Evolutionary conservation across 2,888 invertebrate species (phyloP).

Genomic region (Branchinecta sandiegonensis): DNA sequence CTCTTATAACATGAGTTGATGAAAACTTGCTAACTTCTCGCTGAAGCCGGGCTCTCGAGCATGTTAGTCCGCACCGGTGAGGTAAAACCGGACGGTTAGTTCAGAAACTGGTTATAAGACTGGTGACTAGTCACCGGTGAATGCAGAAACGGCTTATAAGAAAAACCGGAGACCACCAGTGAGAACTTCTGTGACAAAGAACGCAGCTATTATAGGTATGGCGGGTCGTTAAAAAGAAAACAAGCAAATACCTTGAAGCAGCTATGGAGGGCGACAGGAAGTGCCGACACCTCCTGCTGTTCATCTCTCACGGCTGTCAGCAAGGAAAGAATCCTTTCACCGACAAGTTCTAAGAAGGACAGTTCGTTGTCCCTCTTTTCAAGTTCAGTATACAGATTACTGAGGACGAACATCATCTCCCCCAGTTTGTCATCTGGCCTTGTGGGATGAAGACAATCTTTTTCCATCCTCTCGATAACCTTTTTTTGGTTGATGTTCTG

Average conservation of each 20-base stretch:
- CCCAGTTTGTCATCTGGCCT: background rate
- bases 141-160: too few species aligned
- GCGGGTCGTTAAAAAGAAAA: too few species aligned
- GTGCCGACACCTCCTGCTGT: background rate
- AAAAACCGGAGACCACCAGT: too few species aligned
- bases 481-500: background rate
- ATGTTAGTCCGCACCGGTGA: too few species aligned
- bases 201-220: too few species aligned
- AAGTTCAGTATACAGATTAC: background rate
- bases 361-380: background rate
- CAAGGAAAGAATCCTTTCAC: conserved; percentile 1
- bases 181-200: too few species aligned
- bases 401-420: background rate
- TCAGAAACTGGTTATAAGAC: too few species aligned
- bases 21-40: too few species aligned
- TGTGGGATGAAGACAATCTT: background rate
- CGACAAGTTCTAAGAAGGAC: background rate
- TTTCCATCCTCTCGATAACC: background rate
- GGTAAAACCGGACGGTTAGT: too few species aligned
- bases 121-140: too few species aligned
- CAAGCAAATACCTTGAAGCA: background rate
- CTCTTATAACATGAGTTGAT: too few species aligned
- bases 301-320: background rate
- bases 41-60: too few species aligned
- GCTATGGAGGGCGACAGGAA: background rate